Evolutionary conservation across 2,888 invertebrate species (phyloP).

Genomic region (Siphlonurus alternatus): DNA sequence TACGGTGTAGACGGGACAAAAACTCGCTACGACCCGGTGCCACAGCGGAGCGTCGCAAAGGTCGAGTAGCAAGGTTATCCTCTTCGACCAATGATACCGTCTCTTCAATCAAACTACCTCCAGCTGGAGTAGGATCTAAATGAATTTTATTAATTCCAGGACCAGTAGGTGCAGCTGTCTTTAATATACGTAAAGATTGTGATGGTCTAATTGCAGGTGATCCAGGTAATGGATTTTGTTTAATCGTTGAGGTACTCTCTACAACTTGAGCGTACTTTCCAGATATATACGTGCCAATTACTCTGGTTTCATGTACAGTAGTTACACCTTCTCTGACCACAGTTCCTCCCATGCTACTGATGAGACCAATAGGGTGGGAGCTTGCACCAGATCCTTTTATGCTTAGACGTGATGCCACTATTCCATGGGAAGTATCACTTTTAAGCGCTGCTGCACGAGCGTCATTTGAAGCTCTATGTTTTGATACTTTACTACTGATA

Average conservation of each 20-base stretch:
- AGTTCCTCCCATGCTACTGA: slow-evolving; percentile 70
- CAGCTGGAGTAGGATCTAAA: slow-evolving; percentile 45
- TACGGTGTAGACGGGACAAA: not conserved
- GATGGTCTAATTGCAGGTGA: slow-evolving; percentile 25
- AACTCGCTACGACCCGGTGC: not conserved
- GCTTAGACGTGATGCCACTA: not conserved
- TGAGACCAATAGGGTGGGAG: slow-evolving; percentile 58
- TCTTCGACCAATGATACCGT: slow-evolving; percentile 21
- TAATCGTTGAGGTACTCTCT: slow-evolving; percentile 59
- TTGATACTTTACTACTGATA: slow-evolving; percentile 20
- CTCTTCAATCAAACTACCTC: slow-evolving; percentile 37
- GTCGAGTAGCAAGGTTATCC: not conserved
- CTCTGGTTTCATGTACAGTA: slow-evolving; percentile 72
- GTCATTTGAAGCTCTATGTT: slow-evolving; percentile 16
- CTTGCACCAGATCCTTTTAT: slow-evolving; percentile 31
- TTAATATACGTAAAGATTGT: slow-evolving; percentile 48
- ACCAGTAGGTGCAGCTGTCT: slow-evolving; percentile 53
- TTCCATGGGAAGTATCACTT: slow-evolving; percentile 19
- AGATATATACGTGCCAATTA: slow-evolving; percentile 74
- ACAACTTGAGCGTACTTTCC: slow-evolving; percentile 79
- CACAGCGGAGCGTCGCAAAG: not conserved
- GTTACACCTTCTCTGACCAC: slow-evolving; percentile 59
- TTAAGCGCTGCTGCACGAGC: slow-evolving; percentile 25
- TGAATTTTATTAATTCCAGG: slow-evolving; percentile 26
- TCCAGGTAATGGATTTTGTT: slow-evolving; percentile 21